Evolutionary conservation across 2,797 vertebrate genomes (phyloP), one percentile per base, ranked within the genome.

Genomic region (Aldrovandia affinis): DNA sequence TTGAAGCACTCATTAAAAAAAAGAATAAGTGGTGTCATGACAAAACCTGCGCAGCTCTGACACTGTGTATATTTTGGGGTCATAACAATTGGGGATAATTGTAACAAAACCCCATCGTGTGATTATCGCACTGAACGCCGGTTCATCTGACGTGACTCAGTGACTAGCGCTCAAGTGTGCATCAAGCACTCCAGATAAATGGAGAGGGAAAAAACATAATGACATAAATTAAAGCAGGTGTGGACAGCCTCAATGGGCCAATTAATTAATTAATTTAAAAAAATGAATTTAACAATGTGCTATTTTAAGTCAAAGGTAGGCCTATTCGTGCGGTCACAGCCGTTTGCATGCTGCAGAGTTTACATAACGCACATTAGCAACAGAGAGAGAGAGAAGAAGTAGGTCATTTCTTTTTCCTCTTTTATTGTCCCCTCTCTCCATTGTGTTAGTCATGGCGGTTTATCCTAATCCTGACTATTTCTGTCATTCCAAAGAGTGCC

Each of bases 361-460:
- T 89, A 86, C 89, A 94, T 87, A 90, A 87, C 84, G 89, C 81
- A 83, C 65, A 83, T 89, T 87, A 61, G 78, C 83, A 36, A 25
- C 70, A 50, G 82, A 84, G 81, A 81, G 42, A 50, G 82, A 84
- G 81, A 81, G 42, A 73, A 73, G 81, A 89, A 86, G 79, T 87
- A 84, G 89, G 88, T 89, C 84, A 90, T 87, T 89, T 88, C 83
- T 87, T 65, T 78, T 81, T 84, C 86, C 88, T 88, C 83, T 87
- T 65, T 78, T 81, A 83, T 86, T 82, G 88, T 85, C 89, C 87
- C 87, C 75, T 28, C 61, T 70, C 30, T 82, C 86, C 78, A n/a
- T 55, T 83, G 55, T 75, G 44, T 87, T 80, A 88, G 55, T 63
- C 83, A 30, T 55, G 57, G 86, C 81, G 77, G 82, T 89, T 87